phyloP scores from a whole-genome alignment of 92 coral and sea anemone genomes.

The Scolanthus callimorphus region DNA sequence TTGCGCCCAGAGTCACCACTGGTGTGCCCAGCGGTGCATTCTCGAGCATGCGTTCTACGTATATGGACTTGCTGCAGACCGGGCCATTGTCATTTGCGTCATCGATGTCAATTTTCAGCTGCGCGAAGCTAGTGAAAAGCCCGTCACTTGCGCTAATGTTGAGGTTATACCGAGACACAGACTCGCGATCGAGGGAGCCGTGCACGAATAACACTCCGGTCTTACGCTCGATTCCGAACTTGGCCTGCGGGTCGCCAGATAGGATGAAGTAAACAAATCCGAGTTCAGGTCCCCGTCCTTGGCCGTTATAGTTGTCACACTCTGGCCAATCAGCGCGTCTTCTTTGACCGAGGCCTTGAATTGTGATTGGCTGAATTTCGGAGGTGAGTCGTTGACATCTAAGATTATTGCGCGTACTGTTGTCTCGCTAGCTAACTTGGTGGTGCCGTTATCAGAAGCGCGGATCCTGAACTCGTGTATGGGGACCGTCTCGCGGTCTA shows the following conservation, averaged over 20 bases:
- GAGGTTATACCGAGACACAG: constrained; percentile 68
- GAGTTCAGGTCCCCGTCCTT: constrained; percentile 72
- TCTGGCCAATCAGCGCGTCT: constrained; percentile 88
- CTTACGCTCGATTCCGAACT: constrained; percentile 87
- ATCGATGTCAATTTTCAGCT: constrained; percentile 53
- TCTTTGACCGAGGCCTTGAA: constrained; percentile 72
- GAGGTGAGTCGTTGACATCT: constrained; percentile 94
- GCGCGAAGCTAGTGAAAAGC: constrained; percentile 70
- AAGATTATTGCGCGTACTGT: constrained; percentile 69
- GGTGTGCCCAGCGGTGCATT: constrained; percentile 51
- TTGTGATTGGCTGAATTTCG: constrained; percentile 57
- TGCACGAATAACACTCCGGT: constrained; percentile 81
- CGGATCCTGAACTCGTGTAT: constrained; percentile 59
- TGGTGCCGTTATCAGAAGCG: constrained; percentile 70
- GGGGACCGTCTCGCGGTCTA: constrained; percentile 75
- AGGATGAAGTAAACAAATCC: constrained; percentile 72
- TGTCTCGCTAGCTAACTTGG: constrained; percentile 56
- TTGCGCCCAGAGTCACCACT: constrained; percentile 72
- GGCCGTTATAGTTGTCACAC: constrained; percentile 64
- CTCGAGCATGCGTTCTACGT: constrained; percentile 63
- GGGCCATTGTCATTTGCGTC: constrained; percentile 95
- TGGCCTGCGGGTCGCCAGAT: constrained; percentile 89
- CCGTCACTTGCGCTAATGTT: constrained; percentile 95
- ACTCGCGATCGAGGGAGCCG: constrained; percentile 81
- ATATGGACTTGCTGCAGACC: constrained; percentile 69